A percentile compares a stretch with the other conserved stretches of the same genome.
Conservation (phyloP, 2,888 invertebrate genomes). For the Dexiosoma caninum region DNA sequence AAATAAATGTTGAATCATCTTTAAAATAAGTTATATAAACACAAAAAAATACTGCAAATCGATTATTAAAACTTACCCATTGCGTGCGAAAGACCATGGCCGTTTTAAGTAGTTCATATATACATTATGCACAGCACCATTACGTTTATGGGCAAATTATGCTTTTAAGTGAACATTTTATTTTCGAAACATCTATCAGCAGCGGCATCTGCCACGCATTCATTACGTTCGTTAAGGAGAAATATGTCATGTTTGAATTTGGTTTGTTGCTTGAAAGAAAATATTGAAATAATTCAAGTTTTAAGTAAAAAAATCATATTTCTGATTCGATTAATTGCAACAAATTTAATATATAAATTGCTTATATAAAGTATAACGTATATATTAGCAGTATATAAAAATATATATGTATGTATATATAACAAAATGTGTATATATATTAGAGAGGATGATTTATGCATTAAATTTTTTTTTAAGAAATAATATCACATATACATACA, state of each 20-base stretch:
- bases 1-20: neutral
- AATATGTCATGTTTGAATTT: slow-evolving; percentile 53
- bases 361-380: slow-evolving; percentile 57
- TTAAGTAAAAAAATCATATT: slow-evolving; percentile 54
- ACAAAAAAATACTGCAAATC: slow-evolving; percentile 13
- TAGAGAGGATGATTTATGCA: slow-evolving; percentile 26
- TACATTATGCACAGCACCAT: slow-evolving; percentile 20
- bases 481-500: slow-evolving; percentile 51
- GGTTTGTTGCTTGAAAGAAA: slow-evolving; percentile 60
- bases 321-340: slow-evolving; percentile 48
- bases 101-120: slow-evolving; percentile 30
- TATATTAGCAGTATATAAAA: slow-evolving; percentile 1
- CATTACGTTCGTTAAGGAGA: slow-evolving; percentile 43
- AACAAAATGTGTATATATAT: slow-evolving; percentile 1
- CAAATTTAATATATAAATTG: slow-evolving; percentile 35
- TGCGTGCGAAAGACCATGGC: slow-evolving; percentile 11
- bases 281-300: slow-evolving; percentile 59
- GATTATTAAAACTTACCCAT: slow-evolving; percentile 43
- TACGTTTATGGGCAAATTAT: slow-evolving; percentile 38
- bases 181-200: slow-evolving; percentile 45
- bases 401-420: neutral
- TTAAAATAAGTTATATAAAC: neutral
- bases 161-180: slow-evolving; percentile 42
- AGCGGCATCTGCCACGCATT: slow-evolving; percentile 50
- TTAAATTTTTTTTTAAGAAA: slow-evolving; percentile 43